Base-by-base conservation (phyloP, 2,113 vertebrate genomes). In the Pluvialis apricaria region DNA sequence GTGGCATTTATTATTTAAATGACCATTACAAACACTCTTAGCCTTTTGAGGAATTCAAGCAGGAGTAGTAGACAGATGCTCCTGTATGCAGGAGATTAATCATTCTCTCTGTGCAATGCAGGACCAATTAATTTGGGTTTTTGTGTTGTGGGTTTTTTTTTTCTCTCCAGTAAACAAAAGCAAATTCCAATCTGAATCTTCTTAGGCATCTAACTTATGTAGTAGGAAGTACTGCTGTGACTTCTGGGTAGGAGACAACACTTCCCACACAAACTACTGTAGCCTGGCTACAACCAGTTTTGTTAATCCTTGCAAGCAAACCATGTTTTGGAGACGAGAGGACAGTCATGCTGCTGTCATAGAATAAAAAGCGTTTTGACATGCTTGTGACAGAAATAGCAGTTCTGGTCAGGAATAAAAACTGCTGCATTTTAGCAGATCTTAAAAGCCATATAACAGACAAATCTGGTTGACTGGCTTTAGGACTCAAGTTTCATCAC, bases 1-100 rank as follows among this genome's bases (percentile, higher is more conserved):
- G 62, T 92, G 77, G 42, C 88, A 96, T 97, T 95, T 96, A 97
- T 97, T 97, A 97, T 97, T 97, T 94, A 97, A 97, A 95, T 88
- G 79, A 95, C 70, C 79, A 82, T 97, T 97, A 97, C 96, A 96
- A 97, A 92, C 77, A 91, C 36, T 92, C 82, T 71, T 78, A 96
- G 77, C 81, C 87, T 95, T 95, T 84, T 95, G 84, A 97, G 54
- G 78, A 94, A 97, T 92, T 95, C 66, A 90, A 80, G 69, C 80
- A 94, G 57, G 77, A 90, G 61, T 82, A 86, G 84, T 31, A 95
- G 91, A 96, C 89, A 96, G 94, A 96, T 95, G 91, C 79, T 96
- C 15, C 81, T 94, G 38, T 60, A 90, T 76, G 57, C 68, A 81
- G 36, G 42, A 84, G 82, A 94, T 88, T 94, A 96, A 96, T 83